Percentiles rank a stretch among this genome's conserved stretches.
These are phyloP conservation scores for Cephonodes hylas DNA, from an alignment of 2,888 invertebrate species.

Conservation along the genomic window DNA sequence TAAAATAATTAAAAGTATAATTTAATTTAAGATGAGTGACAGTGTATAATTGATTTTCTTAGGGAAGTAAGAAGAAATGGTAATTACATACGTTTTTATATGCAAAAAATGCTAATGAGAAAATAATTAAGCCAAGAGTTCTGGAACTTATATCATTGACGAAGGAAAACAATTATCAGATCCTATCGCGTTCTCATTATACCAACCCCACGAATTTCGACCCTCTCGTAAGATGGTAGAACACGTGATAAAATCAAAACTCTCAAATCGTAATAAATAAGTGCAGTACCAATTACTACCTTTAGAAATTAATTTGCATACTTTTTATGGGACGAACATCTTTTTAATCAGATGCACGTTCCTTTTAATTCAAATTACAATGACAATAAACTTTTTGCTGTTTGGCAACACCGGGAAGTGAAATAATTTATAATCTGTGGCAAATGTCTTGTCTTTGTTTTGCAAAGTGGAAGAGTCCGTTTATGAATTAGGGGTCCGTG, in stretches of 20 bases:
- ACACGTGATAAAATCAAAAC: neutral
- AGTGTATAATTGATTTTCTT: too few species aligned
- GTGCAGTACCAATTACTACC: constrained; percentile 9
- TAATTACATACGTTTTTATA: too few species aligned
- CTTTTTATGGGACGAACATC: constrained; percentile 27
- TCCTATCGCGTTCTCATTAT: neutral
- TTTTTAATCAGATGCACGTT: constrained; percentile 60
- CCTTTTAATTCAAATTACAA: constrained; percentile 64
- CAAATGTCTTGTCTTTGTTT: constrained; percentile 31
- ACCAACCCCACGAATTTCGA: neutral
- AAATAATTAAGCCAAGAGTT: constrained; percentile 17
- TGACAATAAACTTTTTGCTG: constrained; percentile 62
- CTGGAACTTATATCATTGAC: neutral
- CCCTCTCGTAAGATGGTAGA: neutral
- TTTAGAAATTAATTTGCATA: neutral
- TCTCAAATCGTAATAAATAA: neutral
- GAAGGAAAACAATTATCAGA: constrained; percentile 6
- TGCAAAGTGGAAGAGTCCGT: constrained; percentile 38
- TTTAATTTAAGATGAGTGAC: too few species aligned
- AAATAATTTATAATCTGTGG: constrained; percentile 26
- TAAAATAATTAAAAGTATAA: too few species aligned
- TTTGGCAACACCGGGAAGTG: constrained; percentile 42
- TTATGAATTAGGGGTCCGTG: constrained; percentile 14
- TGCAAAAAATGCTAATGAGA: constrained; percentile 2
- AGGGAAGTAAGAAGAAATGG: too few species aligned